These are phyloP conservation scores for Nycteola revayana DNA, from an alignment of 2,888 invertebrate genomes.

Conservation along the genomic window DNA sequence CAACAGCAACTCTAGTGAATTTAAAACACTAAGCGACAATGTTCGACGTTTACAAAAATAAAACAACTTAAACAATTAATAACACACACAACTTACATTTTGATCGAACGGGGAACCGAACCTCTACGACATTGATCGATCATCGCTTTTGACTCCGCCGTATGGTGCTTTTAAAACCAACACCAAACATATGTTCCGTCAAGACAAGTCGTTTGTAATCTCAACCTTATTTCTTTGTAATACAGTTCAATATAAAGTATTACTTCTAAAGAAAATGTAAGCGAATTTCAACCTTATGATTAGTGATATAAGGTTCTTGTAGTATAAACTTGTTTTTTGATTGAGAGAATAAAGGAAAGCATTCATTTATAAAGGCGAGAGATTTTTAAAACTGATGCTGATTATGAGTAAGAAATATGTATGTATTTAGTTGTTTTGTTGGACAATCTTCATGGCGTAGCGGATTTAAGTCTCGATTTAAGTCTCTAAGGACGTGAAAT, in stretches of 20 bases:
- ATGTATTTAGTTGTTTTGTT: not conserved
- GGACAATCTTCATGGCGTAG: too few species aligned
- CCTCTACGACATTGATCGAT: conserved; percentile 44
- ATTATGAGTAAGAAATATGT: not conserved
- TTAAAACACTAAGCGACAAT: too few species aligned
- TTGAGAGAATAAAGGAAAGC: too few species aligned
- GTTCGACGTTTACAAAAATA: too few species aligned
- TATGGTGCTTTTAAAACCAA: conserved; percentile 22
- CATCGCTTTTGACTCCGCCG: conserved; percentile 37
- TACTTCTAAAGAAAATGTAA: too few species aligned
- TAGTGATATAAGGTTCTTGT: not conserved
- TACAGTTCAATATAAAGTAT: too few species aligned
- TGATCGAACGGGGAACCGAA: conserved; percentile 47
- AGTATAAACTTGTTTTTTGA: too few species aligned
- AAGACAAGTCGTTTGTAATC: not conserved
- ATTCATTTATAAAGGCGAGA: too few species aligned
- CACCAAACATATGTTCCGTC: conserved; percentile 13
- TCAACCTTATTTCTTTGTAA: conserved; percentile 4
- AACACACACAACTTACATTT: conserved; percentile 29
- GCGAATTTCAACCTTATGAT: not conserved
- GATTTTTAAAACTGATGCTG: too few species aligned
- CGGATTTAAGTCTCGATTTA: too few species aligned
- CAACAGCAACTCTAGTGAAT: too few species aligned
- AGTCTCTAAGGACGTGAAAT: too few species aligned
- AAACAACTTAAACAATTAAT: not conserved